A percentile compares a stretch with the other conserved stretches of the same genome.
Conservation (phyloP, 2,888 invertebrate genomes). For the Nomada fabriciana region DNA sequence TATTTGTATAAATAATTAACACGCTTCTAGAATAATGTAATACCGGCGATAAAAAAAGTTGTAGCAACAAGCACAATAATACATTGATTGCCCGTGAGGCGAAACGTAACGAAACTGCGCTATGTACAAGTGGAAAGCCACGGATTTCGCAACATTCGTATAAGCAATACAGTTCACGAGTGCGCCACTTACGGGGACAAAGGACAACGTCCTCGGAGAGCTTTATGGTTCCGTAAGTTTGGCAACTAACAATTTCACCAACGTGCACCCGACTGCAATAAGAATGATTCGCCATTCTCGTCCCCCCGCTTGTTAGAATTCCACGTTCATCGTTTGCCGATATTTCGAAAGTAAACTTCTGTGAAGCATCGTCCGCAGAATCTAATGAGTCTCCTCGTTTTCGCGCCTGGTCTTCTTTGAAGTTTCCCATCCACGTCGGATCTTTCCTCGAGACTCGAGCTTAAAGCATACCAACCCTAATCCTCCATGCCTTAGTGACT, state of each 20-base stretch:
- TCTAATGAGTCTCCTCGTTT: conserved; percentile 65
- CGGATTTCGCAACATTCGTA: conserved; percentile 9
- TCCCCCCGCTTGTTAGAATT: conserved; percentile 62
- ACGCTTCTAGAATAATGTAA: neutral
- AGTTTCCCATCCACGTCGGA: conserved; percentile 16
- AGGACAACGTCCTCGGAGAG: conserved; percentile 51
- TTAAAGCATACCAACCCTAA: conserved; percentile 14
- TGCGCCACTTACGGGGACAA: conserved; percentile 39
- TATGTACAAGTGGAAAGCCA: conserved; percentile 26
- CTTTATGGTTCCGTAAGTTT: conserved; percentile 59
- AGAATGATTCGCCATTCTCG: conserved; percentile 52
- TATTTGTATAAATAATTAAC: neutral
- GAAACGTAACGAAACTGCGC: conserved; percentile 21
- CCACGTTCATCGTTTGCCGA: conserved; percentile 67
- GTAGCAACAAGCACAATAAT: conserved; percentile 9
- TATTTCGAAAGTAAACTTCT: conserved; percentile 73
- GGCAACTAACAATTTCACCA: conserved; percentile 63
- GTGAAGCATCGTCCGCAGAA: conserved; percentile 59
- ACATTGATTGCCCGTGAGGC: neutral
- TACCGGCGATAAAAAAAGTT: neutral
- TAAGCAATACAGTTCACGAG: conserved; percentile 17
- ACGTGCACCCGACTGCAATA: conserved; percentile 58
- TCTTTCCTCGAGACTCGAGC: conserved; percentile 4
- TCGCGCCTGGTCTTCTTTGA: conserved; percentile 37
- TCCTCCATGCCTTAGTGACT: conserved; percentile 6